Conservation (phyloP, 1,140 invertebrate genomes). For the Euwallacea similis region DNA sequence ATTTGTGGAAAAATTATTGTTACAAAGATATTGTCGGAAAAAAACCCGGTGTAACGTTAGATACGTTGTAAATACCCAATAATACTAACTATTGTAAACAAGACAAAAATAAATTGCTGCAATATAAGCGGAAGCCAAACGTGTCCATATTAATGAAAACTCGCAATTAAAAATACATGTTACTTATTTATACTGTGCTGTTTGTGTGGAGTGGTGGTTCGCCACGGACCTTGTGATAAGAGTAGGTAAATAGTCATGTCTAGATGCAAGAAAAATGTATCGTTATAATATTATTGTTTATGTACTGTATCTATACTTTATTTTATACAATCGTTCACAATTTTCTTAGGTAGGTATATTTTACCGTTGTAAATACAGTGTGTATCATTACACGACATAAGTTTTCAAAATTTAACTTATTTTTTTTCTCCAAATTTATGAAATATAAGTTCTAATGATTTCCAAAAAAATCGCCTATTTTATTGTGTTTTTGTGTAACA, state of each 20-base stretch:
- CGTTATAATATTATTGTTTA: conserved; percentile 53
- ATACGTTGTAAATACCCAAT: conserved; percentile 12
- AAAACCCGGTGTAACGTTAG: not conserved
- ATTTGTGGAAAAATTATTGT: too few relatives aligned
- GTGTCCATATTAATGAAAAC: conserved; percentile 51
- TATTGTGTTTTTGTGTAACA: not conserved
- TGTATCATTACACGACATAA: conserved; percentile 51
- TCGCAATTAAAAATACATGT: conserved; percentile 53
- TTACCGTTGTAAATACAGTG: conserved; percentile 53
- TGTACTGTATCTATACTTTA: conserved; percentile 54
- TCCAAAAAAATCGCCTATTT: conserved; percentile 1
- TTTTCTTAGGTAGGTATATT: conserved; percentile 47
- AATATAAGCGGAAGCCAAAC: conserved; percentile 49
- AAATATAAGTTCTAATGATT: conserved; percentile 38
- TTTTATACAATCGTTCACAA: conserved; percentile 53
- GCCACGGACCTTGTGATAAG: conserved; percentile 55
- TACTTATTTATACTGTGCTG: conserved; percentile 55
- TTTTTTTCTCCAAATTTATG: conserved; percentile 40
- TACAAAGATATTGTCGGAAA: too few relatives aligned
- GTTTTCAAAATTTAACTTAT: conserved; percentile 46
- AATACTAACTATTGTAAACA: conserved; percentile 1
- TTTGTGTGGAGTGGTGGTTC: conserved; percentile 51
- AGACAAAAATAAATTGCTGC: conserved; percentile 42
- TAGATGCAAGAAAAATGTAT: conserved; percentile 52
- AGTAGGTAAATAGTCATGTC: conserved; percentile 54